Conservation (phyloP, 2,797 vertebrate species). For the Muscicapa striata region DNA sequence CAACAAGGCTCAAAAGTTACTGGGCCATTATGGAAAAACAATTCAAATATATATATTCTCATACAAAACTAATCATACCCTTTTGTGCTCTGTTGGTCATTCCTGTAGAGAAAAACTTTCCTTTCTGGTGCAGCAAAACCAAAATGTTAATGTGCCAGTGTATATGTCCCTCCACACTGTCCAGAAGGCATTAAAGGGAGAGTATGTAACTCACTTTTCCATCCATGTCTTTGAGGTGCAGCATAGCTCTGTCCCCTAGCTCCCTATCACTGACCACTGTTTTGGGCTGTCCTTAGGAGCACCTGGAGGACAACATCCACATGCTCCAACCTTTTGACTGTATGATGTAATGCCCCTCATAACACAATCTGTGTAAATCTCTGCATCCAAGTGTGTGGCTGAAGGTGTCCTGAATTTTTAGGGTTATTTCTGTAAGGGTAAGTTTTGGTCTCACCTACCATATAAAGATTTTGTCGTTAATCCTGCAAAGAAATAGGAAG, state of each 20-base stretch:
- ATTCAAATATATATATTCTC: neutral
- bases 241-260: neutral
- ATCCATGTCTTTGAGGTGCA: neutral
- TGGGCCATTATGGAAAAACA: neutral
- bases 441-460: neutral
- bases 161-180: neutral
- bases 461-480: neutral
- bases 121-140: neutral
- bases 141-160: neutral
- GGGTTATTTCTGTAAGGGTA: neutral
- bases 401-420: neutral
- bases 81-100: neutral
- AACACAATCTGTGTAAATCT: neutral
- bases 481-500: neutral
- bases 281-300: neutral
- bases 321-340: accelerated
- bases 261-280: neutral
- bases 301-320: neutral
- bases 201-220: neutral
- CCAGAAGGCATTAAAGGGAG: neutral
- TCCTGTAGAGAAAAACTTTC: neutral
- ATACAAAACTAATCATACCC: neutral
- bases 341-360: neutral
- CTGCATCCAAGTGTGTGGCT: neutral
- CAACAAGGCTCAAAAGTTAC: neutral